These are phyloP conservation scores for Callyntrura sp. DNA, from an alignment of 2,888 invertebrate species.

Conservation along the genomic window DNA sequence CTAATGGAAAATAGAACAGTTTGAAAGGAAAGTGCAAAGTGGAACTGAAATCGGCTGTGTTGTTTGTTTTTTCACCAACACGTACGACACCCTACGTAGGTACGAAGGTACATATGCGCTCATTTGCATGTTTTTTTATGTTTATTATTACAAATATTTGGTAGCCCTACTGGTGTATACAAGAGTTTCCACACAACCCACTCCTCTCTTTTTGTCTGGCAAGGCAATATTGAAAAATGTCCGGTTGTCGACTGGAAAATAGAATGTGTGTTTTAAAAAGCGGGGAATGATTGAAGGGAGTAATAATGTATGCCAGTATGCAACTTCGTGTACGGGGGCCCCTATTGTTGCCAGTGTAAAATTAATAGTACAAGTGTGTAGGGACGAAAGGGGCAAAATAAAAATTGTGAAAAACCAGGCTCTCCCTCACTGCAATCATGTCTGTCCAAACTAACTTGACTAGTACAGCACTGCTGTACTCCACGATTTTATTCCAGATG, in stretches of 20 bases:
- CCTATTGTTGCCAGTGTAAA: background rate
- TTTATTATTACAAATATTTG: background rate
- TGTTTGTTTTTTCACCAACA: background rate
- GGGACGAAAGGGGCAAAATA: background rate
- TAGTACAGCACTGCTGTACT: background rate
- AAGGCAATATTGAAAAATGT: background rate
- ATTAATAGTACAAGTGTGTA: background rate
- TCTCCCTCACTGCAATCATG: background rate
- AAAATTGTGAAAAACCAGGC: background rate
- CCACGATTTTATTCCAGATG: constrained; percentile 2
- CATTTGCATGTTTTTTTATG: background rate
- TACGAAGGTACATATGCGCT: too few relatives aligned
- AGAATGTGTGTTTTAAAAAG: background rate
- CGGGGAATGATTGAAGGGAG: constrained; percentile 15
- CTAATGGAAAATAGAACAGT: too few relatives aligned
- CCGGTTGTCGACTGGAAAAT: background rate
- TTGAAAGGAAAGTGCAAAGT: too few relatives aligned
- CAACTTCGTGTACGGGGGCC: background rate
- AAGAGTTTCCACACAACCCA: background rate
- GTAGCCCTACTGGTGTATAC: too few relatives aligned
- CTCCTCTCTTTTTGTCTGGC: background rate
- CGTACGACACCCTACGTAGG: background rate
- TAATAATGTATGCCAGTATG: background rate
- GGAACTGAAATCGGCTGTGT: too few relatives aligned
- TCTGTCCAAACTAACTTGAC: background rate